Conservation (phyloP, 2,888 invertebrate species). For the Brachypalpus laphriformis region DNA sequence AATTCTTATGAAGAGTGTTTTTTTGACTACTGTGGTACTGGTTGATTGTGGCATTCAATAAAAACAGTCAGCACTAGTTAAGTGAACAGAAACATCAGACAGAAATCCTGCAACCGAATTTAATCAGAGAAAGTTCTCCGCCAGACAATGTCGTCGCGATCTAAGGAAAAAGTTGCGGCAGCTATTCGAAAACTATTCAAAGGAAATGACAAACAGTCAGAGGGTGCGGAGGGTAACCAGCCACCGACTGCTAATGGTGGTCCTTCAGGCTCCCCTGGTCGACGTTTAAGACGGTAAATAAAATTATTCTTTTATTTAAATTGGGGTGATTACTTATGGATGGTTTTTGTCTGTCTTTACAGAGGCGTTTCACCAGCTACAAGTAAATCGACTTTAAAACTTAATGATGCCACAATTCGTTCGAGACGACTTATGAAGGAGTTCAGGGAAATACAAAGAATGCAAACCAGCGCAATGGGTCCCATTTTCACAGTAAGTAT, state of each 20-base stretch:
- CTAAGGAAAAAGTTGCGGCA: conserved; percentile 91
- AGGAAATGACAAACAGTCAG: conserved; percentile 87
- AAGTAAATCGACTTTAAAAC: conserved; percentile 83
- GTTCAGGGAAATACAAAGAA: conserved; percentile 90
- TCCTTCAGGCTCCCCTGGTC: conserved; percentile 86
- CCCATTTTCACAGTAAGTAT: conserved; percentile 88
- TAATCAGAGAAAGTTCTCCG: conserved; percentile 29
- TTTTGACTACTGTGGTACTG: conserved; percentile 5
- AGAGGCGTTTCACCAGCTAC: conserved; percentile 82
- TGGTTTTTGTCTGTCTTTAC: conserved; percentile 30
- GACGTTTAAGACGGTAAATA: conserved; percentile 81
- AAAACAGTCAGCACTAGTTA: not conserved
- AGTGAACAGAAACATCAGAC: not conserved
- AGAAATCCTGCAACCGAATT: conserved; percentile 35
- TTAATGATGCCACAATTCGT: conserved; percentile 87
- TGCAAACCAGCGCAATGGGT: conserved; percentile 87
- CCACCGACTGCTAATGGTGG: conserved; percentile 78
- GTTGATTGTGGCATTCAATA: conserved; percentile 6
- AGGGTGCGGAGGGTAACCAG: conserved; percentile 83
- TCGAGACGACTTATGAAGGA: conserved; percentile 93
- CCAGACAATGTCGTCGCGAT: conserved; percentile 88
- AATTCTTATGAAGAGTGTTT: conserved; percentile 38
- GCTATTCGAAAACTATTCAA: conserved; percentile 91
- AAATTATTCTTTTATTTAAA: not conserved
- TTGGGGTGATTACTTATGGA: not conserved